Base-by-base conservation (phyloP, 2,797 vertebrate genomes). In the Crenuchus spilurus region DNA sequence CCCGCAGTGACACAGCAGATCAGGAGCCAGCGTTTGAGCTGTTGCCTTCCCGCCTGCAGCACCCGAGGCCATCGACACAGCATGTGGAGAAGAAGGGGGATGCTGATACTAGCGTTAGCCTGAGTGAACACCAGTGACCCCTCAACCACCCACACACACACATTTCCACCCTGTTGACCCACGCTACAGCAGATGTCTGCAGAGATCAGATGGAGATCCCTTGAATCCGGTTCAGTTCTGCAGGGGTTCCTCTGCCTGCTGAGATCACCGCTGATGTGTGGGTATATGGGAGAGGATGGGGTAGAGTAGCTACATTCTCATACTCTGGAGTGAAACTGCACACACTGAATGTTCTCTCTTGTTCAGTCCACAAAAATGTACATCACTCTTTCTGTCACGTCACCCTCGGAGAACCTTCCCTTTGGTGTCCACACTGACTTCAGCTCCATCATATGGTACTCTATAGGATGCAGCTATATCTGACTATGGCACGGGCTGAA, bases 1-100 rank as follows among this genome's bases (percentile, higher is more conserved):
- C 39, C 44, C 30, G 13, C 6, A 1, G 54, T 92, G 90, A 89
- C 90, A 90, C 84, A 78, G 81, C 78, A 77, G 87, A 88, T 87
- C 83, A 88, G 86, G 85, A 44, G 85, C 74, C 79, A 70, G 77
- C 31, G 82, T 74, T 82, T 80, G 87, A 88, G 82, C 80, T 71
- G 74, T 77, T 78, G 82, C 81, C 82, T 79, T 71, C 28, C n/a
- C 54, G 54, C 33, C 57, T 44, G 31, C 18, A 26, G 73, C 72
- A 79, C 88, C 85, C 83, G 78, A 48, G 83, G 85, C 85, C 84
- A 82, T 31, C 11, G 42, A 46, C 52, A 28, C 16, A 31, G 30
- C 54, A 31, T 42, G 46, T 5, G 11, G n/a, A 44, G 16, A 37
- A 14, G 46, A 37, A 14, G 46, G 30, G 55, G 31, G 14, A 13